A percentile compares a stretch with the other conserved stretches of the same genome.
These are phyloP conservation scores for Cheirogaleus medius DNA, from an alignment of 2,113 vertebrate species.

Conservation along the genomic window DNA sequence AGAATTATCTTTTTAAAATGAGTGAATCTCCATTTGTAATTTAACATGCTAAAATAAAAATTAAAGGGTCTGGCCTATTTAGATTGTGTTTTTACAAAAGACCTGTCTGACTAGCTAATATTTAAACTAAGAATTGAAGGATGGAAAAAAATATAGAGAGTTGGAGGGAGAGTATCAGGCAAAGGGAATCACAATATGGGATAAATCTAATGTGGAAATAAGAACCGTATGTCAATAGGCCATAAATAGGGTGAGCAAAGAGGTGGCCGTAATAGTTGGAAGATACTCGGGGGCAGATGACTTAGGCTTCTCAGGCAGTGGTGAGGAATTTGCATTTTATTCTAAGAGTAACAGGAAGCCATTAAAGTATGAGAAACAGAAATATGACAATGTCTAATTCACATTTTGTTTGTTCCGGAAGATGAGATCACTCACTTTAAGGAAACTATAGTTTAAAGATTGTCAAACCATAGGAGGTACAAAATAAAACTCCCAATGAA, in stretches of 20 bases:
- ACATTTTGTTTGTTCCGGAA: neutral
- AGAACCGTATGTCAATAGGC: neutral
- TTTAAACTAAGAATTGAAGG: neutral
- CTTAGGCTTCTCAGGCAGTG: neutral
- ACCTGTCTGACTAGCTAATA: neutral
- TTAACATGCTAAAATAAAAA: neutral
- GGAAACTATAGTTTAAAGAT: neutral
- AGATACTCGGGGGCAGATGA: rapidly evolving
- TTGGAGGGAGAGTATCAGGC: neutral
- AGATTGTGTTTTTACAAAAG: neutral
- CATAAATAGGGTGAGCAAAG: neutral
- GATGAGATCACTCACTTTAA: neutral
- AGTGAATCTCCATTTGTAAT: neutral
- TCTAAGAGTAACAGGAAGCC: neutral
- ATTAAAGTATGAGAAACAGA: neutral
- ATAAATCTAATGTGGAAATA: neutral
- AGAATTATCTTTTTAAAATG: neutral
- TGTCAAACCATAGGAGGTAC: neutral
- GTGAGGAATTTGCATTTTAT: neutral
- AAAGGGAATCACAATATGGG: neutral
- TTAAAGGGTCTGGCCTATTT: neutral
- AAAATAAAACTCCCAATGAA: neutral
- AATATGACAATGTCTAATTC: neutral
- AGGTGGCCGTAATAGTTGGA: rapidly evolving
- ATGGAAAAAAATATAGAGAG: neutral